Conservation (phyloP, 2,888 invertebrate species). For the Colostygia pectinataria region DNA sequence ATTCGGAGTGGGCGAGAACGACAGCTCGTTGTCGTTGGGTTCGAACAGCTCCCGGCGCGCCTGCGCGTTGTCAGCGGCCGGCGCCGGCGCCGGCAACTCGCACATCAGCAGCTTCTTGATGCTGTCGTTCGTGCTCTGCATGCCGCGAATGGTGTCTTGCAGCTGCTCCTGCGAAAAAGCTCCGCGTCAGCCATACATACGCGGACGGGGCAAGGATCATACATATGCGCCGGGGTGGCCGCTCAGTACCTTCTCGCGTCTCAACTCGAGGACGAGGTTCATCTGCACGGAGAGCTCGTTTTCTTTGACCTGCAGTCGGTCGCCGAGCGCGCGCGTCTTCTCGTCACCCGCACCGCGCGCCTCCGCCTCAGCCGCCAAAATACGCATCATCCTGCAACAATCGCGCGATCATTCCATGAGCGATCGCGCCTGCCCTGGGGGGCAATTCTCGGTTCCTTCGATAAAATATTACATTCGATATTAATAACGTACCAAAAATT, state of each 20-base stretch:
- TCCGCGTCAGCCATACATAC: background rate
- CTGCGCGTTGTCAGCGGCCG: background rate
- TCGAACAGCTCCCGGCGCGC: constrained; percentile 33
- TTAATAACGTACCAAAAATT: constrained; percentile 25
- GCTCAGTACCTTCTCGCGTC: constrained; percentile 55
- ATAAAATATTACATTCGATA: no score
- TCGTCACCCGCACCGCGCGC: constrained; percentile 17
- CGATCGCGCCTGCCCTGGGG: background rate
- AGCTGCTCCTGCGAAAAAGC: constrained; percentile 49
- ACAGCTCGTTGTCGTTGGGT: constrained; percentile 10
- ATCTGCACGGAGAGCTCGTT: constrained; percentile 52
- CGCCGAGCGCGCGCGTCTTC: background rate
- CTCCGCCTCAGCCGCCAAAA: constrained; percentile 44
- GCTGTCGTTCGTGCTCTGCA: constrained; percentile 63
- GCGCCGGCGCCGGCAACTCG: constrained; percentile 29
- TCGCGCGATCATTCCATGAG: constrained; percentile 35
- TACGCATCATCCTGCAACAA: constrained; percentile 50
- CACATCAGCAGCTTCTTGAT: constrained; percentile 63
- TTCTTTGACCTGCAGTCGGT: constrained; percentile 46
- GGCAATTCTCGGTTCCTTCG: background rate
- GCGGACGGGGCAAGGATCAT: background rate
- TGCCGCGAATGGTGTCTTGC: constrained; percentile 50
- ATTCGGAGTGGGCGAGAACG: no score
- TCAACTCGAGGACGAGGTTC: constrained; percentile 51
- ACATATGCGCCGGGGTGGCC: no score